Percentiles rank a stretch among this genome's conserved stretches.
phyloP scores from a whole-genome alignment of 1,140 invertebrate genomes.

The Cydia pomonella region DNA sequence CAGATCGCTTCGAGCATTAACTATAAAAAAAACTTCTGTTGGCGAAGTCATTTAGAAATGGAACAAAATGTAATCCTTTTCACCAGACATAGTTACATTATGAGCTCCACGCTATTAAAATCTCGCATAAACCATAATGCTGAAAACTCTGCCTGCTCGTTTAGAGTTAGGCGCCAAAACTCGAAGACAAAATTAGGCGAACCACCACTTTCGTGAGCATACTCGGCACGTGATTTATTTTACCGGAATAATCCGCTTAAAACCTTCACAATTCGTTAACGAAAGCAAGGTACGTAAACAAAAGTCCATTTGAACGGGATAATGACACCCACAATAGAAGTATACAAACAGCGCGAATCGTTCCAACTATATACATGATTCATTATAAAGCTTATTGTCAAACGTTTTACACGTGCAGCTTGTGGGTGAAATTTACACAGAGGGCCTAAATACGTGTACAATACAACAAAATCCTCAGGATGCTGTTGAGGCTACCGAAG shows the following conservation, averaged over 20 bases:
- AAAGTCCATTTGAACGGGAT: slow-evolving; percentile 38
- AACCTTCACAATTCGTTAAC: slow-evolving; percentile 37
- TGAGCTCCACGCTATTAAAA: background rate
- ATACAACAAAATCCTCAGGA: too few relatives aligned
- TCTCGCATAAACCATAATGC: background rate
- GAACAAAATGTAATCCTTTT: too few relatives aligned
- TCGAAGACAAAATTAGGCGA: background rate
- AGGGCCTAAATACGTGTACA: too few relatives aligned
- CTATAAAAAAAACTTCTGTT: too few relatives aligned
- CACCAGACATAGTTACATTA: too few relatives aligned
- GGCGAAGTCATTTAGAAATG: too few relatives aligned
- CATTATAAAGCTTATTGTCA: too few relatives aligned
- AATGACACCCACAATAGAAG: background rate
- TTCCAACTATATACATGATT: too few relatives aligned
- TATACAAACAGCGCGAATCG: background rate
- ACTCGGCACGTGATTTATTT: slow-evolving; percentile 29
- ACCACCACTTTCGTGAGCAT: background rate
- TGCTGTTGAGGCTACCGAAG: too few relatives aligned
- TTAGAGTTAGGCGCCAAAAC: background rate
- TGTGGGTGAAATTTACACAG: too few relatives aligned
- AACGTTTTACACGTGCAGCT: too few relatives aligned
- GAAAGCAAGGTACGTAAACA: slow-evolving; percentile 36
- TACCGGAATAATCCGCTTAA: slow-evolving; percentile 35
- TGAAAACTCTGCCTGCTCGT: background rate
- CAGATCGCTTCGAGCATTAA: too few relatives aligned